These are phyloP conservation scores for Euplagia quadripunctaria DNA, from an alignment of 2,888 invertebrate species.

Conservation along the genomic window DNA sequence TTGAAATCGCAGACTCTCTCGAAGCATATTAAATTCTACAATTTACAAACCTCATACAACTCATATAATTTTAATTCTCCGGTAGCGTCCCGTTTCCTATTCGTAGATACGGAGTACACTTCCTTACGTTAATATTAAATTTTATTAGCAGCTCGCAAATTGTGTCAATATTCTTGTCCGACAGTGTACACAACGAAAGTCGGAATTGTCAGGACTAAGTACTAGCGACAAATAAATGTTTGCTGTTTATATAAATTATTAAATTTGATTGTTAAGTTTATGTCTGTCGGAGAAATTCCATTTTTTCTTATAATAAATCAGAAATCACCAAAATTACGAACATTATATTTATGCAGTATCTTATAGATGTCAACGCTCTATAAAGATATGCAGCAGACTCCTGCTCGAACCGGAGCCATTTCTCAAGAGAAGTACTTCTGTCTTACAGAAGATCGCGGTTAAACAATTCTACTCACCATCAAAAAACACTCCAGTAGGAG, in stretches of 20 bases:
- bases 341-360: too few species aligned
- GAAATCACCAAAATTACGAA: not conserved
- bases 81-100: not conserved
- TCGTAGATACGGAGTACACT: slow-evolving; percentile 6
- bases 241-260: slow-evolving; percentile 10
- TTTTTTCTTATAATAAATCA: not conserved
- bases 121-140: slow-evolving; percentile 27
- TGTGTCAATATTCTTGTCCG: slow-evolving; percentile 28
- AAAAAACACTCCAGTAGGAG: too few species aligned
- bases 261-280: slow-evolving; percentile 2
- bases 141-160: slow-evolving; percentile 24
- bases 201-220: slow-evolving; percentile 11
- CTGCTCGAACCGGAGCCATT: too few species aligned
- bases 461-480: too few species aligned
- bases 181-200: slow-evolving; percentile 20
- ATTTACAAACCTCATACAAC: not conserved
- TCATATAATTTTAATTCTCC: slow-evolving; percentile 20
- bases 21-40: slow-evolving; percentile 9
- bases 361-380: too few species aligned
- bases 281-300: not conserved
- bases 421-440: too few species aligned
- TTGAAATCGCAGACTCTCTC: not conserved
- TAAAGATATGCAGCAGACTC: too few species aligned
- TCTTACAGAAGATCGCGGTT: too few species aligned
- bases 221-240: slow-evolving; percentile 10